Evolutionary conservation across 2,113 vertebrate genomes (phyloP), one percentile per base, ranked within the genome.

Genomic region (Etheostoma cragini): DNA sequence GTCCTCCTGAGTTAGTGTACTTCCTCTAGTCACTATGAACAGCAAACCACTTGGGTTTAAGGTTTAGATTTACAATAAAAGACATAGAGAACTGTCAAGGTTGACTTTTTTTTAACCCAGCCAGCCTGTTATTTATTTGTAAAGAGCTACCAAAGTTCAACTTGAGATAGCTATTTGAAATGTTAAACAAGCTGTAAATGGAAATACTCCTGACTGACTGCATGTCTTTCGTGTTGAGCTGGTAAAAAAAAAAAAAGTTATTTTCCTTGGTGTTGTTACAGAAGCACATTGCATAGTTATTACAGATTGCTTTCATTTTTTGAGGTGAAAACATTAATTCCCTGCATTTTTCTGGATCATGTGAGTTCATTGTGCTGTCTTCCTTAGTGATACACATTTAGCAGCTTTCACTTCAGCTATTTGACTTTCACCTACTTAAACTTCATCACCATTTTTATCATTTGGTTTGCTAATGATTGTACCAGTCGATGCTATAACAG

Each of bases 51-150:
- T 17, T 21, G n/a, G 11, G 12, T 42, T 46, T 53, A 15, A 21
- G 12, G 70, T 33, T 24, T 13, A n/a, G 8, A 42, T 42, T 42
- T 42, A 42, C 8, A 42, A 42, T 11, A 42, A 38, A 35, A 10
- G 38, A 38, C 10, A 38, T 38, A 8, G 10, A 38, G 38, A 38
- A 38, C 1, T 38, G 38, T 2, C 38, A 38, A 42, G 38, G 38
- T 42, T 11, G 11, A 42, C 38, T 35, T 83, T 82, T 77, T 74
- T 74, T 57, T 80, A 42, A 80, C 16, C 22, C 24, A 30, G 47
- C 14, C 19, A 53, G 4, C 49, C 5, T 46, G 10, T 42, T 42
- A 8, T 8, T 38, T 38, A 2, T 38, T 38, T 42, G n/a, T 26
- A 56, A 58, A 19, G 0, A 67, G 21, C 11, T 35, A 15, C 15